Evolutionary conservation across 2,113 vertebrate species (phyloP).

Genomic region (Crotalus viridis): DNA sequence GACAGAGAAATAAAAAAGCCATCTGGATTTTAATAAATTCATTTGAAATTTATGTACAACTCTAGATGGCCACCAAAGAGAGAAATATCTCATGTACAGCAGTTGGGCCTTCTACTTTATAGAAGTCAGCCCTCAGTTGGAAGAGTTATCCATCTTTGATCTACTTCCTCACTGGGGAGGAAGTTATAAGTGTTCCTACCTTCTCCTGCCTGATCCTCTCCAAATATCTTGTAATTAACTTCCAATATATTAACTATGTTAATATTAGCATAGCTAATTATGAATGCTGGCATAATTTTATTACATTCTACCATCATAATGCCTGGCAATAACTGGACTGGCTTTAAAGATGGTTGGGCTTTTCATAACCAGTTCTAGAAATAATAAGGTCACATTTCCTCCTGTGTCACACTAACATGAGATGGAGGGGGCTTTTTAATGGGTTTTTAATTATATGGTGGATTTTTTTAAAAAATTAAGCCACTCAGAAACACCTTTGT

Average conservation of each 20-base stretch:
- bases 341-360: slow-evolving; percentile 17
- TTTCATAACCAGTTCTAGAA: neutral
- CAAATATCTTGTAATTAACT: neutral
- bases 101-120: neutral
- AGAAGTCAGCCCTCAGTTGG: neutral
- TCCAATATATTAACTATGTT: neutral
- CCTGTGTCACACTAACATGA: neutral
- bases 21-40: neutral
- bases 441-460: too few relatives aligned
- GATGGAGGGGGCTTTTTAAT: too few relatives aligned
- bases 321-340: neutral
- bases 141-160: neutral
- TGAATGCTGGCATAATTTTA: slow-evolving; percentile 1
- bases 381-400: neutral
- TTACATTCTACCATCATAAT: neutral
- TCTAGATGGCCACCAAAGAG: neutral
- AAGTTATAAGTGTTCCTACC: neutral
- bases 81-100: neutral
- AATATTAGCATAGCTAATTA: neutral
- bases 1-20: neutral
- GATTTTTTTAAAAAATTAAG: too few relatives aligned
- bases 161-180: neutral
- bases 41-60: neutral
- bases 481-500: too few relatives aligned
- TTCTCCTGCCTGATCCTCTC: neutral